Conservation (phyloP, 2,113 vertebrate genomes). For the Nestor notabilis region DNA sequence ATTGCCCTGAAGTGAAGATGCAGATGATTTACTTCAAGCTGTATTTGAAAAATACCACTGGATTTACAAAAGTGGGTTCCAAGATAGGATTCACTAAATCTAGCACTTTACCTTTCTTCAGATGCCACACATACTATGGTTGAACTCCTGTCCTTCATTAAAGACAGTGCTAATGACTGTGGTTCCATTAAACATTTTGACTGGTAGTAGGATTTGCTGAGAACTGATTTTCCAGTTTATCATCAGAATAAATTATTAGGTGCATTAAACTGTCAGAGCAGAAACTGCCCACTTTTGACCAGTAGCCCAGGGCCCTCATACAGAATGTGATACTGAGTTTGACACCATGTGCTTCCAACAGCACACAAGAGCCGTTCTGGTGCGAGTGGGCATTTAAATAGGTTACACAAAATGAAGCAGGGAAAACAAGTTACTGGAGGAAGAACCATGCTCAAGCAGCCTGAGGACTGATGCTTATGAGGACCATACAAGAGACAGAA, state of each 20-base stretch:
- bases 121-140: neutral
- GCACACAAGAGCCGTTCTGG: neutral
- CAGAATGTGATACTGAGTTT: neutral
- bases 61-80: neutral
- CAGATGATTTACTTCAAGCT: neutral
- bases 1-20: neutral
- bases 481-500: fast-evolving
- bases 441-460: neutral
- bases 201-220: neutral
- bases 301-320: neutral
- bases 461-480: neutral
- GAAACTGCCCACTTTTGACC: neutral
- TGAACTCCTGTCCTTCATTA: neutral
- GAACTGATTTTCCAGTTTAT: neutral
- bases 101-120: neutral
- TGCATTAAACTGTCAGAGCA: neutral
- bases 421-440: neutral
- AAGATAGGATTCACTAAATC: neutral
- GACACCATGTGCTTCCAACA: fast-evolving
- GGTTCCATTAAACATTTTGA: neutral
- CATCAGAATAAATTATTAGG: neutral
- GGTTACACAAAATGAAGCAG: neutral
- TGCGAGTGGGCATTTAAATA: neutral
- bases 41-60: neutral
- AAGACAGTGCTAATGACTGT: neutral